Conservation (phyloP, 2,113 vertebrate species). For the Chionis minor region DNA sequence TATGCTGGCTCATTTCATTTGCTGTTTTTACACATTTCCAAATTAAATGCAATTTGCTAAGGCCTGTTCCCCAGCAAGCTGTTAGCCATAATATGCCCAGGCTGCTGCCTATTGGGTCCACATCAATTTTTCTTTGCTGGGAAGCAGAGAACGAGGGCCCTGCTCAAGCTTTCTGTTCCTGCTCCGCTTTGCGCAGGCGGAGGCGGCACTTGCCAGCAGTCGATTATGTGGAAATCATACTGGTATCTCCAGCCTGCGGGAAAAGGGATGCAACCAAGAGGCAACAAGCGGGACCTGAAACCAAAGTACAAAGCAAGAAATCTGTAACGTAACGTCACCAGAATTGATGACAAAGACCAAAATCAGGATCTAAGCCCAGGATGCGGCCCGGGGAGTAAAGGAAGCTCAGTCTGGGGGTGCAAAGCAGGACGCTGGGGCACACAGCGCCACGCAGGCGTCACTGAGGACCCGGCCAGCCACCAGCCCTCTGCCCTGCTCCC, state of each 20-base stretch:
- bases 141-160: not conserved
- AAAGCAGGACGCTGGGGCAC: not conserved
- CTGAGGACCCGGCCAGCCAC: accelerated
- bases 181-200: not conserved
- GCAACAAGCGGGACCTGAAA: not conserved
- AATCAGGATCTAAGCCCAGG: not conserved
- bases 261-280: accelerated
- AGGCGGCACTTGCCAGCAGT: not conserved
- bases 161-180: not conserved
- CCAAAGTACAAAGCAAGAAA: not conserved
- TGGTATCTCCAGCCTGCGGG: not conserved
- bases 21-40: not conserved
- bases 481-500: not conserved
- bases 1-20: not conserved
- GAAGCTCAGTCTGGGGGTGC: not conserved
- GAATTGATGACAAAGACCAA: not conserved
- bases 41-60: not conserved
- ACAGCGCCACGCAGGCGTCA: not conserved
- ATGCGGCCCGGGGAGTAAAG: not conserved
- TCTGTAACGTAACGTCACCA: accelerated
- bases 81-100: not conserved
- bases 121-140: not conserved
- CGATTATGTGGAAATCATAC: not conserved
- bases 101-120: not conserved
- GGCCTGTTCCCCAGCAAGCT: not conserved